Base-by-base conservation (phyloP, 2,797 vertebrate genomes). In the Fratercula arctica region DNA sequence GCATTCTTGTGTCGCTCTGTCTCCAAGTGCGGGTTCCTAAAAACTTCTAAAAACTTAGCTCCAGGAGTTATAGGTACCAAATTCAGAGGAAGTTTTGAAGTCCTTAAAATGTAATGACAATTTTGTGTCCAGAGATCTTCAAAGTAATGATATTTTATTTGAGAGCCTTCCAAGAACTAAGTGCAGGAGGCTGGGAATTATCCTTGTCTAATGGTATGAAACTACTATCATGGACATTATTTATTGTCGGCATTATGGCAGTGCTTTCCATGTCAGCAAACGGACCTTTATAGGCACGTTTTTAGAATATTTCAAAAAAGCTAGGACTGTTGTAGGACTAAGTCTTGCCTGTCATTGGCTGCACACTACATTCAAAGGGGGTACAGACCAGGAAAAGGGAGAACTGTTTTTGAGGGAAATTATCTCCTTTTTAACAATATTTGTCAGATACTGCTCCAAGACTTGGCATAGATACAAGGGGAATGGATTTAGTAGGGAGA, bases 91-190 rank as follows among this genome's bases (percentile, higher is more conserved):
- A 74, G 63, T 85, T 84, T 82, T 79, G 3, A 6, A 79, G 59
- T 78, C 59, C 69, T 94, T 67, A 89, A 90, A 87, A 77, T 13
- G 46, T 35, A 88, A 57, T 74, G 51, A 73, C 77, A 87, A 70
- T 89, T 76, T 33, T 60, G 54, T 72, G 41, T 37, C 79, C 45
- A 70, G 48, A 89, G 63, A 82, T 82, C n/a, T 85, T 91, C 54
- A 60, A 76, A 91, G 83, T 76, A 91, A 76, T 59, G 46, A 31
- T 50, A 73, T 70, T 94, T 93, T 64, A 92, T 72, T 86, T 93
- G 94, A 94, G 76, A 91, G 51, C 63, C 70, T 96, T 95, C 90
- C 89, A 96, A 94, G 95, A 95, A 93, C 45, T 77, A 89, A 92
- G 74, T 87, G 74, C 74, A 82, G 84, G 39, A 67, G 70, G 18